Evolutionary conservation across 2,113 vertebrate species (phyloP), one percentile per base, ranked within the genome.

Genomic region (Cepphus grylle): DNA sequence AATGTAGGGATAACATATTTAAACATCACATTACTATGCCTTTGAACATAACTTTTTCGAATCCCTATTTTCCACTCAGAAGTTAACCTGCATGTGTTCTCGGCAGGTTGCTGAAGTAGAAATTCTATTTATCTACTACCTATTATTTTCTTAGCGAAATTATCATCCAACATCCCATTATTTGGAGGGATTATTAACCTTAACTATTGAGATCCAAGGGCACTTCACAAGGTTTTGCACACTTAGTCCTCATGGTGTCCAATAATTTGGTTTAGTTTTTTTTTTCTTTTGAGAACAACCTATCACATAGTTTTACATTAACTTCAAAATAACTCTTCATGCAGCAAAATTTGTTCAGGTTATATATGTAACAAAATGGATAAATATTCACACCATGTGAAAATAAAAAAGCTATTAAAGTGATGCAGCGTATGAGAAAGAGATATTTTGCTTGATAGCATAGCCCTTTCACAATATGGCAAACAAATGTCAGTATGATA

Each of bases 81-180:
- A 97, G 85, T 93, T 88, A 92, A 98, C 62, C 97, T 94, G 91
- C 45, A 25, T 97, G 96, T 86, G 94, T 97, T n/a, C 96, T 95
- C 81, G 19, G 95, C 23, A 40, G 96, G 93, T 94, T 97, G 59
- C 88, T 96, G 70, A 94, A 95, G 50, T 94, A 78, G 62, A 97
- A 97, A 97, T 97, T 95, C 86, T 94, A 66, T 96, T 97, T 97
- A 89, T 91, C 92, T 89, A 66, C 53, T 14, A 22, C 67, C 86
- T 96, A 84, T 96, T 97, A 97, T 95, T 97, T 97, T 93, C 81
- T 69, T 94, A 97, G 95, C 47, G 88, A 95, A 97, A 96, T 98
- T 93, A 97, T 93, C 77, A 92, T 91, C 69, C 72, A 94, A 63
- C 16, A 61, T 96, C 74, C 78, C 76, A 69, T 96, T 97, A 97